phyloP scores from a whole-genome alignment of 2,888 invertebrate species.

The Spodoptera picta region DNA sequence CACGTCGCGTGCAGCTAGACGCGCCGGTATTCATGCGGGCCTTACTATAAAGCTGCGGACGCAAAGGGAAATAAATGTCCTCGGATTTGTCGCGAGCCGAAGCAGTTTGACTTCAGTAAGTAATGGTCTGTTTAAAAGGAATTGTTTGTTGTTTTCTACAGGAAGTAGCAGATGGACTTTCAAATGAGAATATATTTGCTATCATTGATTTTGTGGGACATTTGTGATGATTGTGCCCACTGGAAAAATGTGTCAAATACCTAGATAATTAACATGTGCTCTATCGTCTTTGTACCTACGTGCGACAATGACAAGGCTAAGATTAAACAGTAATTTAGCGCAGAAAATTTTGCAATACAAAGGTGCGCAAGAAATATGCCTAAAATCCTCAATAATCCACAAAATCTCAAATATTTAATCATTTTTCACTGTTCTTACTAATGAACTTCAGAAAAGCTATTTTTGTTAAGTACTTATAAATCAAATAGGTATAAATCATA shows the following conservation, averaged over 20 bases:
- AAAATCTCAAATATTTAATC: too few relatives aligned
- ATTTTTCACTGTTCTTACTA: conserved; percentile 1
- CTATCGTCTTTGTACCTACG: too few relatives aligned
- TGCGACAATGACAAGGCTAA: too few relatives aligned
- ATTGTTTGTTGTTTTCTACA: conserved; percentile 30
- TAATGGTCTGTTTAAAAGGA: conserved; percentile 46
- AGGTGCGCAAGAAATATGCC: too few relatives aligned
- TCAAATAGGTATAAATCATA: conserved; percentile 32
- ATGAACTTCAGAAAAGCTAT: not conserved
- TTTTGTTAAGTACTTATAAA: conserved; percentile 6
- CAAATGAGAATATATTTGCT: conserved; percentile 5
- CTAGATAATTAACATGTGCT: too few relatives aligned
- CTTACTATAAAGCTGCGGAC: conserved; percentile 54
- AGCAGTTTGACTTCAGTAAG: conserved; percentile 45
- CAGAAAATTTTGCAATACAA: too few relatives aligned
- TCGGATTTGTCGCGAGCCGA: conserved; percentile 46
- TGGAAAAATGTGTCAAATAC: too few relatives aligned
- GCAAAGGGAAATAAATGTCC: conserved; percentile 55
- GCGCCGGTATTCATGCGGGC: conserved; percentile 62
- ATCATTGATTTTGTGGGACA: conserved; percentile 8
- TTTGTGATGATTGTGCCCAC: too few relatives aligned
- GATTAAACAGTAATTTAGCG: too few relatives aligned
- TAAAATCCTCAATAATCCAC: too few relatives aligned
- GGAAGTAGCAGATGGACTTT: conserved; percentile 18
- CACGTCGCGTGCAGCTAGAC: conserved; percentile 62